Conservation (phyloP, 1,140 invertebrate species). For the Eriosoma lanigerum region DNA sequence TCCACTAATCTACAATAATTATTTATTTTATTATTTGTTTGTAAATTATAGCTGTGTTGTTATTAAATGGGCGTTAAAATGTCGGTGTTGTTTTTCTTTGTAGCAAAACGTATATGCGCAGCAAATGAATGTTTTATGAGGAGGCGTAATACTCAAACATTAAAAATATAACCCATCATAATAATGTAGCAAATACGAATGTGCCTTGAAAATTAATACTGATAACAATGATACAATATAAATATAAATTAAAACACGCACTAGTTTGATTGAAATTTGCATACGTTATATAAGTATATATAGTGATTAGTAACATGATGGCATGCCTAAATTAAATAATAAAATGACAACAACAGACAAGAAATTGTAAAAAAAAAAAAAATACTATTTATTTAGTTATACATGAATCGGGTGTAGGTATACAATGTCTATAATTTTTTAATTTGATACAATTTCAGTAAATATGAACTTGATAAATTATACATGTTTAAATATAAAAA, state of each 20-base stretch:
- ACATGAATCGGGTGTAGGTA: no score
- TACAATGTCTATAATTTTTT: no score
- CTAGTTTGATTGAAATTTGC: background rate
- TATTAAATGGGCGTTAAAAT: constrained; percentile 28
- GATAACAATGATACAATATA: constrained; percentile 7
- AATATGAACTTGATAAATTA: no score
- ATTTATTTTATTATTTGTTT: background rate
- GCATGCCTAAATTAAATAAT: no score
- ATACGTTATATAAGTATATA: background rate
- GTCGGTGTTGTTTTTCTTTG: constrained; percentile 3
- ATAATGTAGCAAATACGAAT: background rate
- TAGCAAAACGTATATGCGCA: background rate
- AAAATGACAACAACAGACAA: no score
- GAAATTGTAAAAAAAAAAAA: no score
- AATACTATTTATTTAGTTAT: no score
- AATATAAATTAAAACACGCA: background rate
- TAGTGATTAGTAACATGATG: no score
- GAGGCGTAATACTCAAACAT: constrained; percentile 2
- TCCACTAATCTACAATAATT: constrained; percentile 6
- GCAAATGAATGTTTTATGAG: background rate
- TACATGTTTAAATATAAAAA: no score
- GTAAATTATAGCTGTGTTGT: constrained; percentile 22
- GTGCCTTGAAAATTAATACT: background rate
- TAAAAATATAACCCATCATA: background rate
- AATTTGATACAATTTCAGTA: no score